Base-by-base conservation (phyloP, 2,797 vertebrate species). In the Cryptoprocta ferox region DNA sequence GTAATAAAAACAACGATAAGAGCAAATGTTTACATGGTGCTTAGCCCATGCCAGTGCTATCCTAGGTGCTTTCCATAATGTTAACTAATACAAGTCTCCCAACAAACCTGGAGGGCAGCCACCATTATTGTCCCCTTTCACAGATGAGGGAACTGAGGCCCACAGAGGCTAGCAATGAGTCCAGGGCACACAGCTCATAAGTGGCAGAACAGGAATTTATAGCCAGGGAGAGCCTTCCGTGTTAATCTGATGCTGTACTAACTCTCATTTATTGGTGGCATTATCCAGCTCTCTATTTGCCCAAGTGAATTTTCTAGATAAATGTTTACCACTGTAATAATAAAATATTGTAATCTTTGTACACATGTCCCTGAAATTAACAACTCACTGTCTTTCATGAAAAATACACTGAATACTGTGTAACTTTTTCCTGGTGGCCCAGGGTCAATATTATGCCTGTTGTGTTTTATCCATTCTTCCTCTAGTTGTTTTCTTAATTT, bases 401-500 rank as follows among this genome's bases (percentile, higher is more conserved):
- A 21, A 66, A 83, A 39, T 56, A 63, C 30, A 75, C 42, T 91
- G 84, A 63, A 70, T 18, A 39, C 30, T 30, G 26, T 6, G 19
- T 18, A n/a, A n/a, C 76, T 42, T 93, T 87, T 82, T 30, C 42
- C n/a, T 63, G 11, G 73, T 14, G n/a, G 76, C 12, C 13, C 30
- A 21, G 37, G 12, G 28, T 90, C 53, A 84, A 4, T 18, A 18
- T 68, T 37, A 68, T 6, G 42, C 48, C 48, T 68, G 24, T 48
- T 83, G 15, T 86, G 30, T 14, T 11, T 53, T 73, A 37, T 66
- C 50, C 50, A n/a, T 18, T 85, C 91, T 86, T 45, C 73, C 59
- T 93, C 15, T 61, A 28, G 32, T n/a, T 87, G 84, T 94, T 50
- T 73, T 71, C 86, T 95, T 59, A 80, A 16, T 61, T 89, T 88